Evolutionary conservation across 2,113 vertebrate genomes (phyloP).

Genomic region (Halcyon malimbica): DNA sequence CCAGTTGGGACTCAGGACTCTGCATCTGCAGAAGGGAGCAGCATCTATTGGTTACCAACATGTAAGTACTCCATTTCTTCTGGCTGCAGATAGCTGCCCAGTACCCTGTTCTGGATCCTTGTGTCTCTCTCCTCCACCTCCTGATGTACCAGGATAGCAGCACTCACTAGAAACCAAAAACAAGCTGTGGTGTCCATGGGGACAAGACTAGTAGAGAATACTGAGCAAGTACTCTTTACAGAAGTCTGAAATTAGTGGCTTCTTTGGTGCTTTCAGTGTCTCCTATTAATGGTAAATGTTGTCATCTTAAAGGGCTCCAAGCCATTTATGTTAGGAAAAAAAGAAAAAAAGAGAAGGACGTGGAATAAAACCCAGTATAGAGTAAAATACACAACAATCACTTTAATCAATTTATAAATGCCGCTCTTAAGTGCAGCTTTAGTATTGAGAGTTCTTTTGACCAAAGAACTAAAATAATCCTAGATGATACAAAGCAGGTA

Average conservation of each 20-base stretch:
- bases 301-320: not conserved
- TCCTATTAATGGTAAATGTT: not conserved
- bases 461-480: not conserved
- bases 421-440: not conserved
- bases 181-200: not conserved
- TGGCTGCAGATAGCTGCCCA: not conserved
- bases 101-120: not conserved
- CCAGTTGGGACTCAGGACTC: not conserved
- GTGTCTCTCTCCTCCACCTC: not conserved
- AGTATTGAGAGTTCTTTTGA: not conserved
- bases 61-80: not conserved
- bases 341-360: not conserved
- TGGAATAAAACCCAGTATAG: not conserved
- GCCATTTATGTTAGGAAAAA: not conserved
- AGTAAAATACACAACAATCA: not conserved
- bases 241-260: not conserved
- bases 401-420: not conserved
- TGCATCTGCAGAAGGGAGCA: not conserved
- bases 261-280: not conserved
- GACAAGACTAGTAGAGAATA: not conserved
- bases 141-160: not conserved
- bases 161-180: not conserved
- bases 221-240: not conserved
- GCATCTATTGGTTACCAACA: rapidly evolving
- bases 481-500: not conserved